Evolutionary conservation across 1,140 invertebrate genomes (phyloP), one percentile per base, ranked within the genome.

Genomic region (Stratiolaelaps scimitus): DNA sequence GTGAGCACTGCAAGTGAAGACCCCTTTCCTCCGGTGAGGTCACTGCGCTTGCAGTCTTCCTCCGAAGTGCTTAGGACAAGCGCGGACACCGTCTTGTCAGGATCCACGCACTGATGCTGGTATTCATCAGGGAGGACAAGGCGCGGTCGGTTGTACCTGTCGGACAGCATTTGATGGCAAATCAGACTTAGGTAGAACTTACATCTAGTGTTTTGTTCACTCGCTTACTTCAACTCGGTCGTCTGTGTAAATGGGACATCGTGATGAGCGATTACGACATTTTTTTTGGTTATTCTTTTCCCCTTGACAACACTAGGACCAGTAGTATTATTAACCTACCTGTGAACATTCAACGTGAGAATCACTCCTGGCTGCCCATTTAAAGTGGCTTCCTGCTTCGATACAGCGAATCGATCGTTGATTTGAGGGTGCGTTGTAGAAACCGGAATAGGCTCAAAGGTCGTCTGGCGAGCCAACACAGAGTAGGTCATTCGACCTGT

Each of bases 1-100:
- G 77, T 75, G 28, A 87, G 72, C 15, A 83, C 70, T 2, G 83
- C 83, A 7, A 87, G 74, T 1, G 85, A 86, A 15, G 81, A 80
- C 34, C 83, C 84, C 75, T 87, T 87, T 0, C 84, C 85, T 1
- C 85, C 85, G 0, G 84, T 83, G 19, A 82, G 70, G 6, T 72
- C 67, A 0, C 76, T 71, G 67, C 76, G 78, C 13, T 74, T 68
- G 53, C 81, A 80, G 1, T 72, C 73, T 5, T 69, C 68, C 7
- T 77, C 73, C 15, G 75, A 72, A 53, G 83, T 81, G 0, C 69
- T 46, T 1, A 81, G 64, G 44, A 80, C 72, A 56, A 80, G 46
- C 47, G 20, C 28, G 26, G 53, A 60, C 26, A 60, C 53, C 20
- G 15, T 19, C 15, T 60, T 26, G 1, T 34, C 20, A 28, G 7